Percentiles rank a stretch among this genome's conserved stretches.
phyloP scores from a whole-genome alignment of 2,113 vertebrate genomes.

The Conger conger region DNA sequence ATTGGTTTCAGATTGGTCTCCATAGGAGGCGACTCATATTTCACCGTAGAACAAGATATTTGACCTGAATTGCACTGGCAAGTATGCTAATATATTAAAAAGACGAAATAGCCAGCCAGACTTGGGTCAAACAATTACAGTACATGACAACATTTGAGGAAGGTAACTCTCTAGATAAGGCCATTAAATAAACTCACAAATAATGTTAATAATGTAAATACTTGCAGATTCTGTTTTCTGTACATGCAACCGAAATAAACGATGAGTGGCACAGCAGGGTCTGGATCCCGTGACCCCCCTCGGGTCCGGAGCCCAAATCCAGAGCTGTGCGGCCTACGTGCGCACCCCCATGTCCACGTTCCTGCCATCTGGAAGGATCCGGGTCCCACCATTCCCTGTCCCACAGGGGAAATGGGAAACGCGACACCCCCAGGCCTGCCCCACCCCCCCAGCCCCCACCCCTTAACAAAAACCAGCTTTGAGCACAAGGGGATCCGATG shows the following conservation, averaged over 20 bases:
- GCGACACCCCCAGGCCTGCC: slow-evolving; percentile 17
- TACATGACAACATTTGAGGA: too few relatives aligned
- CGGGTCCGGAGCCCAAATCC: not conserved
- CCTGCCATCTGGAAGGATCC: not conserved
- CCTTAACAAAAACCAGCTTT: slow-evolving; percentile 55
- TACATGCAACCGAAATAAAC: not conserved
- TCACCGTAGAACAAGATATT: not conserved
- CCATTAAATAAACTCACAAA: not conserved
- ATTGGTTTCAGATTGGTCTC: not conserved
- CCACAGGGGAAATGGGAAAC: slow-evolving; percentile 24
- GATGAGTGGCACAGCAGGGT: not conserved
- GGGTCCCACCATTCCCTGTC: not conserved
- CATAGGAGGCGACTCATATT: not conserved
- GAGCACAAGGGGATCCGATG: slow-evolving; percentile 55
- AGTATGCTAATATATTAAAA: not conserved
- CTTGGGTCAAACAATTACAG: too few relatives aligned
- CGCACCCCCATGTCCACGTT: not conserved
- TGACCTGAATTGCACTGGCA: not conserved
- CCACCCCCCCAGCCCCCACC: slow-evolving; percentile 4
- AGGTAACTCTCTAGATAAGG: too few relatives aligned
- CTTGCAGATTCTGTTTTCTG: not conserved
- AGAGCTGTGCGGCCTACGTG: not conserved
- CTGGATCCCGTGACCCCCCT: not conserved
- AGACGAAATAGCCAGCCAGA: too few relatives aligned
- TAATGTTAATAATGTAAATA: not conserved